Evolutionary conservation across 2,888 invertebrate species (phyloP).

Genomic region (Drosophila mayaguana): DNA sequence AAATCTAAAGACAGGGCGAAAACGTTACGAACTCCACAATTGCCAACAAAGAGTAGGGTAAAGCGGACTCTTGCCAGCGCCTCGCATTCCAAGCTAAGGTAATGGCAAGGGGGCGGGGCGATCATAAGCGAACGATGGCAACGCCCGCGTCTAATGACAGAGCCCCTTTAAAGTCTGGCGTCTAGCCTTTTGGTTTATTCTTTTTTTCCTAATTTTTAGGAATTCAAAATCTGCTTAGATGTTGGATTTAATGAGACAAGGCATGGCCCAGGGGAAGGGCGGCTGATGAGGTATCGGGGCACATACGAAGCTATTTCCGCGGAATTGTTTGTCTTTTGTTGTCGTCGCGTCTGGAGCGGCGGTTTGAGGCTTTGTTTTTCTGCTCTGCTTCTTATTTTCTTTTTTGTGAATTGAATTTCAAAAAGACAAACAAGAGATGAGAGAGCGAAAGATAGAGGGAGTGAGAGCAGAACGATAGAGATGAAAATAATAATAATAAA

Average conservation of each 20-base stretch:
- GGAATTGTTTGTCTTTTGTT: constrained; percentile 75
- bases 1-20: background rate
- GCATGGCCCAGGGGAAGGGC: background rate
- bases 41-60: background rate
- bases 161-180: constrained; percentile 26
- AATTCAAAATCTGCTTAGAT: constrained; percentile 28
- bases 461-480: background rate
- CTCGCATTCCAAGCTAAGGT: constrained; percentile 50
- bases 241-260: constrained; percentile 13
- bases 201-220: constrained; percentile 16
- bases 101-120: background rate
- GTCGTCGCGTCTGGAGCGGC: constrained; percentile 52
- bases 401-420: constrained; percentile 62
- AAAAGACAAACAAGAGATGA: constrained; percentile 23
- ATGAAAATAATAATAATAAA: constrained; percentile 39
- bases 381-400: constrained; percentile 10
- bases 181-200: constrained; percentile 13
- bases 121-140: background rate
- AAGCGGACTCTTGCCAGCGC: constrained; percentile 21
- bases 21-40: background rate
- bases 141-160: constrained; percentile 40
- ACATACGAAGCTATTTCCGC: constrained; percentile 53
- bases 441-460: background rate
- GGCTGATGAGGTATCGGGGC: constrained; percentile 3
- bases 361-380: constrained; percentile 42